A percentile compares a stretch with the other conserved stretches of the same genome.
These are phyloP conservation scores for Anthrax anthrax DNA, from an alignment of 2,888 invertebrate genomes.

Conservation along the genomic window DNA sequence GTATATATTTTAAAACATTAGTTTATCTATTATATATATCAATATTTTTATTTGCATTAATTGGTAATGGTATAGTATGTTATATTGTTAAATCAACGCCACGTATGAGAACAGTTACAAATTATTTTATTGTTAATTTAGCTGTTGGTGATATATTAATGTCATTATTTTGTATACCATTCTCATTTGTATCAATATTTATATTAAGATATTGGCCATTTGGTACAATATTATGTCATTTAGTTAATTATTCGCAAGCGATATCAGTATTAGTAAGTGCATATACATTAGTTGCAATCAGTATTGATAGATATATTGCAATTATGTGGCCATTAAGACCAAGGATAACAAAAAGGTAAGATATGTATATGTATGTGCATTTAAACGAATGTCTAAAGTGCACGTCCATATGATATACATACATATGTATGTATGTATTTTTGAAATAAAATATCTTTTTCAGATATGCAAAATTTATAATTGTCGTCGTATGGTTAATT, in stretches of 20 bases:
- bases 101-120: slow-evolving; percentile 83
- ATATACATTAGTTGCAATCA: slow-evolving; percentile 81
- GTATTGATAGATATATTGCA: slow-evolving; percentile 78
- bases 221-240: slow-evolving; percentile 62
- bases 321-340: slow-evolving; percentile 80
- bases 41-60: slow-evolving; percentile 54
- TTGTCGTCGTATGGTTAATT: slow-evolving; percentile 31
- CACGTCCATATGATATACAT: too few relatives aligned
- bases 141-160: slow-evolving; percentile 83
- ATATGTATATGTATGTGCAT: not conserved
- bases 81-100: slow-evolving; percentile 72
- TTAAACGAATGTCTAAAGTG: too few relatives aligned
- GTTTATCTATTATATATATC: slow-evolving; percentile 57
- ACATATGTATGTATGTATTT: too few relatives aligned
- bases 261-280: slow-evolving; percentile 73
- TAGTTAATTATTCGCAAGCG: slow-evolving; percentile 70
- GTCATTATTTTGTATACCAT: slow-evolving; percentile 82
- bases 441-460: not conserved
- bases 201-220: slow-evolving; percentile 82
- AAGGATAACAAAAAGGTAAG: slow-evolving; percentile 51
- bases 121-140: slow-evolving; percentile 79
- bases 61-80: slow-evolving; percentile 69
- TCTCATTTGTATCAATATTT: slow-evolving; percentile 68
- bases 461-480: slow-evolving; percentile 33
- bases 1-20: slow-evolving; percentile 44